Evolutionary conservation across 2,113 vertebrate species (phyloP).

Genomic region (Mormyrus iriodes): DNA sequence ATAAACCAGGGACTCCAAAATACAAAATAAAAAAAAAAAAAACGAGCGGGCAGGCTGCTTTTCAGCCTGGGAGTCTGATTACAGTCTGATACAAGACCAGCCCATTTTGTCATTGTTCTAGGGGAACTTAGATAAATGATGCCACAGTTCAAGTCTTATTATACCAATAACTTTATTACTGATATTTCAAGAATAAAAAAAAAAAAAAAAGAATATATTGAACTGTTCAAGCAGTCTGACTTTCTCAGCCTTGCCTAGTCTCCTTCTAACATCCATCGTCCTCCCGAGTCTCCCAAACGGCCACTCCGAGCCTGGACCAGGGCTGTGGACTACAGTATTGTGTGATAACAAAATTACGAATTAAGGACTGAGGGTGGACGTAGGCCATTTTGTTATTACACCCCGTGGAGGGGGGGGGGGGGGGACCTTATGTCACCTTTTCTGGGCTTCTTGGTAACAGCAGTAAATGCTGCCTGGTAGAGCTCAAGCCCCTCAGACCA

Average conservation of each 20-base stretch:
- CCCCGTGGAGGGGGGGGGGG: no score
- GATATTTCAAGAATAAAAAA: neutral
- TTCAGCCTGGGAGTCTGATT: neutral
- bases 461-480: neutral
- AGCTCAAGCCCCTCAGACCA: neutral
- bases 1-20: neutral
- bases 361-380: neutral
- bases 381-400: neutral
- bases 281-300: neutral
- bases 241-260: no score
- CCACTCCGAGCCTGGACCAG: neutral
- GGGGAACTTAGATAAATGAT: neutral
- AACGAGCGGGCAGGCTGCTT: no score
- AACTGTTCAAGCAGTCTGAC: no score
- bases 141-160: neutral
- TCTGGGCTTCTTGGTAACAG: neutral
- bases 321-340: neutral
- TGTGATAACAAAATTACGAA: neutral
- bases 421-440: neutral
- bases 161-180: neutral
- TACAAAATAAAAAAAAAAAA: no score
- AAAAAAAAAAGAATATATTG: no score
- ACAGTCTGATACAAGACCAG: no score
- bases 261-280: no score
- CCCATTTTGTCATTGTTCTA: neutral